Evolutionary conservation across 2,888 invertebrate genomes (phyloP), one percentile per base, ranked within the genome.

Genomic region (Limenitis camilla): DNA sequence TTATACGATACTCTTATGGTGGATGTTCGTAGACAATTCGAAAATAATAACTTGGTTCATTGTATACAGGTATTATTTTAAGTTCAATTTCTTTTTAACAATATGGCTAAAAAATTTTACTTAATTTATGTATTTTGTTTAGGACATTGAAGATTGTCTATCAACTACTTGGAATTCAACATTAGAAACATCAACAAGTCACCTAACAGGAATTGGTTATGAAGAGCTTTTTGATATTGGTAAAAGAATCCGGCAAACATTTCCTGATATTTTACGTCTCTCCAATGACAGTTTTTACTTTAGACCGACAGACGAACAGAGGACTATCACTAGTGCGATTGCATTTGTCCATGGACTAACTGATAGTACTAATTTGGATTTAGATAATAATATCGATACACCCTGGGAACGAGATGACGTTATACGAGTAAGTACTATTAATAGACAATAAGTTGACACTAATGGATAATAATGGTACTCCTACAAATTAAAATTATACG

Each of bases 141-240:
- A 90, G 68, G 95, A 95, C 70, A 80, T 93, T 33, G 88, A 91
- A 41, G 84, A 90, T 11, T 55, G 78, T 95, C 39, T 88, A 86
- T 64, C 83, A 85, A 56, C 93, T 92, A 78, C 79, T 9, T 92
- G 93, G 90, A 90, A 92, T 63, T 73, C 82, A 0, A 91, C 91
- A 39, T 78, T 94, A 10, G 82, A 87, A 10, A 77, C 81, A 1
- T 81, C 88, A 11, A 88, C 88, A 9, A 83, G 90, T n/a, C 81
- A 76, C 52, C 79, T 94, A 59, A 91, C 93, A 0, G 81, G 82
- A 0, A 62, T 62, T 1, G 91, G 91, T 0, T 90, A 89, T 65
- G 90, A 91, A 53, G 94, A 95, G 66, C 68, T 93, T 41, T 90
- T 85, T 61, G 85, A 90, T 55, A 85, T 94, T 6, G 94, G 67